A percentile compares a stretch with the other conserved stretches of the same genome.
Evolutionary conservation across 1,140 invertebrate species (phyloP).

Genomic region (Rhagoletis pomonella): DNA sequence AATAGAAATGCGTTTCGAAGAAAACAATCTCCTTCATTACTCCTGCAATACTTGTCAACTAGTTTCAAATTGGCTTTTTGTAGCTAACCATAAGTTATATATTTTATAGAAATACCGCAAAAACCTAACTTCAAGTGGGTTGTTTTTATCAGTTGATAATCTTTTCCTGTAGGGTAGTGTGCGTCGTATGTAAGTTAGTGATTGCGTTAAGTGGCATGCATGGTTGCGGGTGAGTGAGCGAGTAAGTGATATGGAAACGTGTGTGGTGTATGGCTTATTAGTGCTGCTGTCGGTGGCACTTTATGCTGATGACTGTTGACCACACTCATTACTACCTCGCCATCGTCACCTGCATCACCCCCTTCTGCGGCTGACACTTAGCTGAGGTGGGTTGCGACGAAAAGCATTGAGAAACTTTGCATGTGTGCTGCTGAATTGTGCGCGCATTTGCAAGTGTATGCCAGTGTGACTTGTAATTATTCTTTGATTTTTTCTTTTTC

Average conservation of each 20-base stretch:
- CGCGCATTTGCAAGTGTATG: not conserved
- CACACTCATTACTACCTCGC: not conserved
- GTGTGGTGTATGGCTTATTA: not conserved
- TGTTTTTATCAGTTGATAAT: no score
- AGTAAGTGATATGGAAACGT: not conserved
- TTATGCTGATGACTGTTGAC: slow-evolving; percentile 42
- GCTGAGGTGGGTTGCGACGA: not conserved
- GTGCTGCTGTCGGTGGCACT: slow-evolving; percentile 23
- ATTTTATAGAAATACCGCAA: no score
- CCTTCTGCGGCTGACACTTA: slow-evolving; percentile 14
- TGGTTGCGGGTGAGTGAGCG: not conserved
- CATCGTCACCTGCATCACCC: not conserved
- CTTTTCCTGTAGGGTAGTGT: no score
- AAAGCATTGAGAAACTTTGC: not conserved
- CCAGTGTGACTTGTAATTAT: not conserved
- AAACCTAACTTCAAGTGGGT: no score
- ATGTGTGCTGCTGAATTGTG: not conserved
- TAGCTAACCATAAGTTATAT: no score
- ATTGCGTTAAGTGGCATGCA: not conserved
- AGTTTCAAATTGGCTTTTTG: no score
- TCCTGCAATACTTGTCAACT: no score
- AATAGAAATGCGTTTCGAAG: no score
- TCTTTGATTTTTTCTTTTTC: slow-evolving; percentile 7
- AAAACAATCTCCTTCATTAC: no score
- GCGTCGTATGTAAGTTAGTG: no score